Base-by-base conservation (phyloP, 2,797 vertebrate species). In the Acipenser ruthenus region DNA sequence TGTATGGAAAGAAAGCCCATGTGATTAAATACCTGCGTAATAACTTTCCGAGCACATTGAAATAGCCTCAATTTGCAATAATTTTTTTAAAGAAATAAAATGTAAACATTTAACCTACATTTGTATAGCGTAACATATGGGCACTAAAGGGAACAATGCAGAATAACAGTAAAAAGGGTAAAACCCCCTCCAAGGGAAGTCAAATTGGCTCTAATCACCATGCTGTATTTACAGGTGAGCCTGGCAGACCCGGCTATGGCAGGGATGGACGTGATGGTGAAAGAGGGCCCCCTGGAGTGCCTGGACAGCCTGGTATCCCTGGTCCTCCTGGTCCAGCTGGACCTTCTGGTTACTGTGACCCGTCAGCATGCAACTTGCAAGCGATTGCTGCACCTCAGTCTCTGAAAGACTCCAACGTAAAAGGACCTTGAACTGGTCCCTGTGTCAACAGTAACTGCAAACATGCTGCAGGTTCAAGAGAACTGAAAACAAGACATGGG, bases 181-280 rank as follows among this genome's bases (percentile, higher is more conserved):
- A 37, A 37, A 4, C 37, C 37, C 37, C 37, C 37, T 37, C 5
- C 37, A 37, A 37, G 4, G 37, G 5, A 37, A 37, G 37, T 37
- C 37, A 37, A 5, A 47, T 66, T 66, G 15, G 11, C 55, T 23
- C 8, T 52, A 50, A 62, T 63, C 48, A 62, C 6, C 10, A 18
- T 58, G n/a, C 51, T 52, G 12, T 12, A 12, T 11, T 84, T 81
- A 66, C 80, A 99, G 96, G 96, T 75, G 86, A 93, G 1, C 87
- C 91, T 0, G 96, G 96, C 12, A 89, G 88, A 70, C 70, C 92
- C 10, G 93, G 91, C 60, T 99, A 93, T 0, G 96, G 96, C 47
- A 88, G 70, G 1, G 84, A 94, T 0, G 95, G 95, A 5, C 91
- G 82, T 0, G 95, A 98, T 0, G 95, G 96, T 0, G 75, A 83